Evolutionary conservation across 1,140 invertebrate species (phyloP).

Genomic region (Zelostemma sp.): DNA sequence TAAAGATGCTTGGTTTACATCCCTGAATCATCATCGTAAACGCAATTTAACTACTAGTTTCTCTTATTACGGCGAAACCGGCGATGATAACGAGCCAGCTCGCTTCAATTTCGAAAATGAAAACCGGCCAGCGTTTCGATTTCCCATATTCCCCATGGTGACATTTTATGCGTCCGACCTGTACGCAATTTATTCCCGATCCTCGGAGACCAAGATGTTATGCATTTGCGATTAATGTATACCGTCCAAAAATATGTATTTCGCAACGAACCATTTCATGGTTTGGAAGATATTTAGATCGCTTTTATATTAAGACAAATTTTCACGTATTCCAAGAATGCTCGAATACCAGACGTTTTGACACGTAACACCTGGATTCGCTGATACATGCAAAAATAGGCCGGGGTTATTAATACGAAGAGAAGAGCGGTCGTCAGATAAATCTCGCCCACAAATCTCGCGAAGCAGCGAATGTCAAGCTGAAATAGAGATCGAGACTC

Average conservation of each 20-base stretch:
- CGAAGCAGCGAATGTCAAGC: background rate
- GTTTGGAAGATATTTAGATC: background rate
- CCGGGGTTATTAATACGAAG: constrained; percentile 24
- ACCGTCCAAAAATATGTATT: no score
- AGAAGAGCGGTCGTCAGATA: background rate
- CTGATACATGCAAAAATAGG: constrained; percentile 26
- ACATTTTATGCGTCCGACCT: no score
- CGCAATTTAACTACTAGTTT: constrained; percentile 39
- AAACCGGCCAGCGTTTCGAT: no score
- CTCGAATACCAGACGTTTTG: background rate
- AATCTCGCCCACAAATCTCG: background rate
- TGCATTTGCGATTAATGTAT: no score
- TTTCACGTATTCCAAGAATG: background rate
- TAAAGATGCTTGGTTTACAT: constrained; percentile 44
- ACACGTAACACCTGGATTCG: constrained; percentile 30
- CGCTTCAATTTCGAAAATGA: background rate
- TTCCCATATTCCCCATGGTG: no score
- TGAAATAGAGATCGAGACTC: constrained; percentile 23
- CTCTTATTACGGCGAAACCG: constrained; percentile 15
- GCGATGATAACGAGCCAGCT: constrained; percentile 19
- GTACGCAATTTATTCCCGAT: background rate
- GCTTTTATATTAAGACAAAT: background rate
- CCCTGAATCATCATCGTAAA: constrained; percentile 47
- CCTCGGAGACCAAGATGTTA: no score
- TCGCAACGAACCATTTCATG: no score